These are phyloP conservation scores for Tenebrosternarchus preto DNA, from an alignment of 2,113 vertebrate genomes.

Conservation along the genomic window DNA sequence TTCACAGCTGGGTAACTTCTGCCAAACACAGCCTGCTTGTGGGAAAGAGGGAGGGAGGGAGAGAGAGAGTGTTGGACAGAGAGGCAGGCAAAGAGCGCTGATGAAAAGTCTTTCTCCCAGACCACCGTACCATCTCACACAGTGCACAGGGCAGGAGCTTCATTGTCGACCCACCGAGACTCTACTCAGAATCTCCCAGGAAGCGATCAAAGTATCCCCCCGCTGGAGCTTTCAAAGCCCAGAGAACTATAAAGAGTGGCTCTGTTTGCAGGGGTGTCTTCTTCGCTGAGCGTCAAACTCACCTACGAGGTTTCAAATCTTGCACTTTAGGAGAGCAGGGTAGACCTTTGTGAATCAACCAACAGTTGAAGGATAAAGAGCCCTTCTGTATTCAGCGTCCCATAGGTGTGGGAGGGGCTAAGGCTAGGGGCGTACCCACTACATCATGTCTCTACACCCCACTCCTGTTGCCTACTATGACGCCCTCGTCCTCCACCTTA, in stretches of 20 bases:
- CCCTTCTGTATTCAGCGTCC: slow-evolving; percentile 17
- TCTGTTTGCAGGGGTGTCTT: slow-evolving; percentile 4
- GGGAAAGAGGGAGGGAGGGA: neutral
- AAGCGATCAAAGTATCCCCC: slow-evolving; percentile 21
- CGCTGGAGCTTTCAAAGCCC: slow-evolving; percentile 41
- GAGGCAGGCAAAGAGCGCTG: neutral
- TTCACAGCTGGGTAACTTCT: slow-evolving; percentile 76
- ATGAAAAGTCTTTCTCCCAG: neutral
- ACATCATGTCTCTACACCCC: neutral
- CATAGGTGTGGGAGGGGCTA: neutral
- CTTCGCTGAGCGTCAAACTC: slow-evolving; percentile 17
- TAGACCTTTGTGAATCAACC: slow-evolving; percentile 41
- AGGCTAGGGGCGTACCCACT: too few relatives aligned
- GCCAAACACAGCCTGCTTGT: neutral
- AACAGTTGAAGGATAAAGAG: slow-evolving; percentile 6
- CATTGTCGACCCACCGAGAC: slow-evolving; percentile 16
- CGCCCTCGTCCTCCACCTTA: neutral
- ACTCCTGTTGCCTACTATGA: neutral
- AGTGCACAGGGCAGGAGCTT: neutral
- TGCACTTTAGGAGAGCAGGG: slow-evolving; percentile 6
- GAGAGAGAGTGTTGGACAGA: neutral
- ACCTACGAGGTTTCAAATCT: slow-evolving; percentile 25
- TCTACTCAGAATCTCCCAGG: slow-evolving; percentile 14
- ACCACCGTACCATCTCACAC: neutral
- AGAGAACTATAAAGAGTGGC: slow-evolving; percentile 22